A percentile compares a stretch with the other conserved stretches of the same genome.
phyloP scores from a whole-genome alignment of 2,888 invertebrate species.

The Nymphalis polychloros region DNA sequence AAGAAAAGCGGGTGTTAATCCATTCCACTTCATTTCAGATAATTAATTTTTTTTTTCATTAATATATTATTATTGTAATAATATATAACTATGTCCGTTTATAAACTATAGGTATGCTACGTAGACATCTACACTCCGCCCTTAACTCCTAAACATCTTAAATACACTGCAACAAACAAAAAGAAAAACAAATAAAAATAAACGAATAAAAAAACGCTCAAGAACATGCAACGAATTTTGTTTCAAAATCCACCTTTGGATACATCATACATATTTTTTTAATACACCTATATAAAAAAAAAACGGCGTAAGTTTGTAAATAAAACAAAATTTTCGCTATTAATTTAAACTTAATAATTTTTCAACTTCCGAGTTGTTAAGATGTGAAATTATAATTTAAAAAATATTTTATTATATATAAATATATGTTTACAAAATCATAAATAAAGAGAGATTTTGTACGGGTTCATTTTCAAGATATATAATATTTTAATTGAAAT shows the following conservation, averaged over 20 bases:
- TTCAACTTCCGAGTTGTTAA: too few species aligned
- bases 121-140: slow-evolving; percentile 79
- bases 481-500: too few species aligned
- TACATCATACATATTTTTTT: too few species aligned
- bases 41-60: slow-evolving; percentile 61
- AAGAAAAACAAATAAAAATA: slow-evolving; percentile 58
- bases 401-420: too few species aligned
- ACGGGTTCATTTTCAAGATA: too few species aligned
- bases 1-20: slow-evolving; percentile 71
- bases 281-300: too few species aligned
- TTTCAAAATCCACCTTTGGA: not conserved
- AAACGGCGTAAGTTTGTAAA: too few species aligned
- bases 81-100: slow-evolving; percentile 80
- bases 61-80: slow-evolving; percentile 82
- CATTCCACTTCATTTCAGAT: slow-evolving; percentile 69
- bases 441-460: too few species aligned
- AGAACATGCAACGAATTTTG: not conserved
- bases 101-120: slow-evolving; percentile 79
- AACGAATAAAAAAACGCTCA: slow-evolving; percentile 59
- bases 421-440: too few species aligned
- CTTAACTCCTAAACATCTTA: slow-evolving; percentile 77
- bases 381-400: too few species aligned
- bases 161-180: slow-evolving; percentile 80
- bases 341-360: too few species aligned
- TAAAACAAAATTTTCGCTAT: too few species aligned